Evolutionary conservation across 1,140 invertebrate species (phyloP).

Genomic region (Zaprionus ghesquierei): DNA sequence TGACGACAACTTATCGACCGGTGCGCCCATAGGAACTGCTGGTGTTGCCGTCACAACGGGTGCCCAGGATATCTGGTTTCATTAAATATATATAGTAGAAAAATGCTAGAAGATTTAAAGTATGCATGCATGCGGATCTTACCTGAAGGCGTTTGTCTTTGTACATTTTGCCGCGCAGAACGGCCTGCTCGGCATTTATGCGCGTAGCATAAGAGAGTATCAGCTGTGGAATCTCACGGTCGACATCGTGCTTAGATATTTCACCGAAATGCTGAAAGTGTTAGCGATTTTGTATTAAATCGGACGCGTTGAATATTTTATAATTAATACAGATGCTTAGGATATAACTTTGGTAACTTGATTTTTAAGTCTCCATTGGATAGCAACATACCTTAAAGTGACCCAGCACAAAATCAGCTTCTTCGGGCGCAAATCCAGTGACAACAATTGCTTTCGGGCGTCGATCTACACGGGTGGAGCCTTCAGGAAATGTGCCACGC

Average conservation of each 20-base stretch:
- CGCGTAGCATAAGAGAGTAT: slow-evolving; percentile 81
- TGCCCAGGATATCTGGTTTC: slow-evolving; percentile 71
- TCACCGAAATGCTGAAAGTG: slow-evolving; percentile 75
- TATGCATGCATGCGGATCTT: not conserved
- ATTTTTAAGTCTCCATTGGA: not conserved
- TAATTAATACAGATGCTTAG: not conserved
- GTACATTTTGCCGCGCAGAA: slow-evolving; percentile 78
- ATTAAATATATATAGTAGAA: not conserved
- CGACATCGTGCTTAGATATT: slow-evolving; percentile 81
- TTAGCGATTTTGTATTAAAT: not conserved
- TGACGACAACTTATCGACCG: slow-evolving; percentile 41
- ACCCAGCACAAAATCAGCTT: slow-evolving; percentile 78
- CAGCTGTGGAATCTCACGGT: slow-evolving; percentile 77
- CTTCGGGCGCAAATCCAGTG: slow-evolving; percentile 76
- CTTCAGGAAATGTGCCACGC: slow-evolving; percentile 65
- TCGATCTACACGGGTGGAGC: slow-evolving; percentile 75
- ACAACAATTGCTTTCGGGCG: slow-evolving; percentile 77
- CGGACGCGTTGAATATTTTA: not conserved
- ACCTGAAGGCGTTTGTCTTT: slow-evolving; percentile 81
- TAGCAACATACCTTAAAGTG: slow-evolving; percentile 77
- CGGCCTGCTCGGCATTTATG: slow-evolving; percentile 82
- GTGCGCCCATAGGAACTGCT: slow-evolving; percentile 56
- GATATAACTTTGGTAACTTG: not conserved
- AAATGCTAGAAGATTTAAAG: not conserved
- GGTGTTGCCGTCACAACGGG: slow-evolving; percentile 64